Percentiles rank a stretch among this genome's conserved stretches.
Conservation (phyloP, 2,113 vertebrate genomes). For the Guaruba guarouba region DNA sequence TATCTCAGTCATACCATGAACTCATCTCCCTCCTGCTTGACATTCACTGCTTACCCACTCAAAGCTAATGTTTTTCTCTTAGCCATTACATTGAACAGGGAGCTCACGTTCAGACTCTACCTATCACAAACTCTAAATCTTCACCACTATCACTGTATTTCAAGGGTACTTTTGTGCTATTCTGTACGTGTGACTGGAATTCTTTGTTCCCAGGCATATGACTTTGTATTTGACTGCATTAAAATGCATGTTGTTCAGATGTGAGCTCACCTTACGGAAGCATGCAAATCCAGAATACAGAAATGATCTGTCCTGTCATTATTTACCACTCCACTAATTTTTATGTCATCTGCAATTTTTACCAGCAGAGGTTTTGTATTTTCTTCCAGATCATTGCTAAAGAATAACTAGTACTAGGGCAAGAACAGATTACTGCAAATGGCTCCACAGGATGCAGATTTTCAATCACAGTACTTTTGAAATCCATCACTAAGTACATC, state of each 20-base stretch:
- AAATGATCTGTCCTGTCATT: constrained; percentile 21
- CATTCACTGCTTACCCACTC: constrained; percentile 52
- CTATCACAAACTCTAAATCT: constrained; percentile 30
- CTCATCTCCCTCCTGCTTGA: constrained; percentile 36
- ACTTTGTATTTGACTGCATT: constrained; percentile 3
- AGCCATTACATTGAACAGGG: background rate
- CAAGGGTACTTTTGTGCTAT: constrained; percentile 35
- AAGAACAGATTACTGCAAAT: background rate
- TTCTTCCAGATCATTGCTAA: background rate
- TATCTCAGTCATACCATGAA: constrained; percentile 38
- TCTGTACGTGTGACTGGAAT: background rate
- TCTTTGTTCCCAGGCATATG: constrained; percentile 18
- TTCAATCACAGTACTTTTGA: background rate
- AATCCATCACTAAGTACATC: background rate
- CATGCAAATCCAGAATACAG: constrained; percentile 15
- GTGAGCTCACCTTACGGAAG: background rate
- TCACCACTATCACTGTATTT: constrained; percentile 6
- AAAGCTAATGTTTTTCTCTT: constrained; percentile 46
- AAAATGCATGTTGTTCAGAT: constrained; percentile 31
- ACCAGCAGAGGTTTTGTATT: constrained; percentile 11
- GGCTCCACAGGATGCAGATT: background rate
- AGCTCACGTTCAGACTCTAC: constrained; percentile 20
- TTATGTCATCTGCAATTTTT: constrained; percentile 37
- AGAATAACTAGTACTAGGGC: background rate
- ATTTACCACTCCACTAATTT: constrained; percentile 52